Evolutionary conservation across 2,113 vertebrate species (phyloP).

Genomic region (Tyrannus savana): DNA sequence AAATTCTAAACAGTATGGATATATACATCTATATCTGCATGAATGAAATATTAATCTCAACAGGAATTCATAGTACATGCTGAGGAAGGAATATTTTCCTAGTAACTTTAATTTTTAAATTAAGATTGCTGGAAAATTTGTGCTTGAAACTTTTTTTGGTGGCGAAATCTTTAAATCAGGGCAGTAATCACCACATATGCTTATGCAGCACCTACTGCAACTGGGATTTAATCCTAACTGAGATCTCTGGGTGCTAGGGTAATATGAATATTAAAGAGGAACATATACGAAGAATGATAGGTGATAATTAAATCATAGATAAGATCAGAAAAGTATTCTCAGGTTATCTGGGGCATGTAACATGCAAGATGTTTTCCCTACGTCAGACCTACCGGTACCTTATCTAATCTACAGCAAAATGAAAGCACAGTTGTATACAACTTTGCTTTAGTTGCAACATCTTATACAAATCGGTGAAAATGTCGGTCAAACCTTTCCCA

Average conservation of each 20-base stretch:
- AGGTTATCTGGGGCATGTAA: constrained; percentile 62
- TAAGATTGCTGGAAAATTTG: neutral
- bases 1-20: neutral
- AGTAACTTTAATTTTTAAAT: neutral
- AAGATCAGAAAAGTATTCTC: constrained; percentile 57
- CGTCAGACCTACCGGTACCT: constrained; percentile 54
- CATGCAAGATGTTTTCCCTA: constrained; percentile 62
- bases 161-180: neutral
- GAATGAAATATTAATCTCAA: neutral
- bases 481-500: constrained; percentile 31
- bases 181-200: neutral
- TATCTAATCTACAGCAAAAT: constrained; percentile 74
- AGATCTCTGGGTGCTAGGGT: constrained; percentile 10
- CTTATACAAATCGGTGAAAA: constrained; percentile 63
- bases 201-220: constrained; percentile 35
- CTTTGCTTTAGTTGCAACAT: constrained; percentile 62
- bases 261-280: constrained; percentile 64
- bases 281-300: constrained; percentile 50
- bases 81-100: neutral
- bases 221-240: constrained; percentile 10
- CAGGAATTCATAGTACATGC: neutral
- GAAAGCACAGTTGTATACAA: constrained; percentile 55
- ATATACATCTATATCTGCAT: neutral
- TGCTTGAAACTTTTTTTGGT: neutral
- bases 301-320: constrained; percentile 63